Evolutionary conservation across 2,888 invertebrate species (phyloP).

Genomic region (Apamea epomidion): DNA sequence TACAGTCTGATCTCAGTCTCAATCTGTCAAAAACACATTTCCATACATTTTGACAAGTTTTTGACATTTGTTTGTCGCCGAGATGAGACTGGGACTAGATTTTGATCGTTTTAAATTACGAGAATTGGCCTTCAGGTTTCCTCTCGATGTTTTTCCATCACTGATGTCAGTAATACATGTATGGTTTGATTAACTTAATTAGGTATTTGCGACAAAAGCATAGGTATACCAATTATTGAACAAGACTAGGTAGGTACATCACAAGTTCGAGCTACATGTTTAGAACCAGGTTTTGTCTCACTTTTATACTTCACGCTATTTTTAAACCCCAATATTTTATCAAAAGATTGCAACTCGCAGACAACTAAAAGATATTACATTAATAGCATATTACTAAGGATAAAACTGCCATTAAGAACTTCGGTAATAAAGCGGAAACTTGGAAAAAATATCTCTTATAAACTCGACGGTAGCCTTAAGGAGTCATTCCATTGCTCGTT

Average conservation of each 20-base stretch:
- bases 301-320: not conserved
- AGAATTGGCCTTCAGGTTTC: not conserved
- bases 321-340: slow-evolving; percentile 21
- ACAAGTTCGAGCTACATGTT: not conserved
- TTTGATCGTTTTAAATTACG: no score
- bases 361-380: slow-evolving; percentile 51
- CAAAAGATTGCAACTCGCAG: slow-evolving; percentile 42
- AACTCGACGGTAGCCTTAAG: slow-evolving; percentile 40
- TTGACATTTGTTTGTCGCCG: no score
- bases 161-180: not conserved
- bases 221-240: not conserved
- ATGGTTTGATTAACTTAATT: not conserved
- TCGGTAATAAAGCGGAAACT: slow-evolving; percentile 61
- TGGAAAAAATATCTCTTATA: slow-evolving; percentile 48
- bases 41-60: no score
- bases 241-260: not conserved
- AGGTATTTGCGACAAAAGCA: not conserved
- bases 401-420: slow-evolving; percentile 65
- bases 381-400: slow-evolving; percentile 59
- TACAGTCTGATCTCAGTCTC: no score
- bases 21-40: no score
- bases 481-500: slow-evolving; percentile 51
- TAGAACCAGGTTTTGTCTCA: not conserved
- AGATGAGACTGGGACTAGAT: no score
- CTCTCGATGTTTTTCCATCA: not conserved